Percentiles rank a stretch among this genome's conserved stretches.
Conservation (phyloP, 2,113 vertebrate species). For the Girardinichthys multiradiatus region DNA sequence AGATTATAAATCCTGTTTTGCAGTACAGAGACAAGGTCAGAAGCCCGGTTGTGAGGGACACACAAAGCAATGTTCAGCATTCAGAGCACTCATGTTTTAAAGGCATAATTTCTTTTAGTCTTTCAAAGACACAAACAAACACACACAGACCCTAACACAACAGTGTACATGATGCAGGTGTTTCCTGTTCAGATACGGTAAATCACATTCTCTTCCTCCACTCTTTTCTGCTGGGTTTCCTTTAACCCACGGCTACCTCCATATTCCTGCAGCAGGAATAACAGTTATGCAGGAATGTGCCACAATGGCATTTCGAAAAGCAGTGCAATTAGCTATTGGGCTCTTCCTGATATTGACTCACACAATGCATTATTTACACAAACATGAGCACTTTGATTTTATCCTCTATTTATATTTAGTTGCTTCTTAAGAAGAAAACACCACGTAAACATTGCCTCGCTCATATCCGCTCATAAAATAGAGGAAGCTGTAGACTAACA, state of each 20-base stretch:
- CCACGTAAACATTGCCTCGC: constrained; percentile 1
- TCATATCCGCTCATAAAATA: constrained; percentile 10
- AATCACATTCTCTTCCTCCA: constrained; percentile 67
- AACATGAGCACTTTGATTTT: not conserved
- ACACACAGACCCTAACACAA: constrained; percentile 2
- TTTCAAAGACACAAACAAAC: constrained; percentile 25
- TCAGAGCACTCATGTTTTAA: constrained; percentile 13
- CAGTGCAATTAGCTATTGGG: not conserved
- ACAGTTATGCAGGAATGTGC: constrained; percentile 9
- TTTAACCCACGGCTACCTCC: constrained; percentile 42
- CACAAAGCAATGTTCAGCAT: constrained; percentile 17
- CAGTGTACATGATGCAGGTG: constrained; percentile 59
- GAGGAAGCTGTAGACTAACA: constrained; percentile 24
- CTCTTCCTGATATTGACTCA: not conserved
- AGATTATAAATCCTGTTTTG: constrained; percentile 12
- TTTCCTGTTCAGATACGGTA: constrained; percentile 70
- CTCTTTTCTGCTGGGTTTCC: constrained; percentile 63
- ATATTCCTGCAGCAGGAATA: constrained; percentile 33
- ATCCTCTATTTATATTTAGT: not conserved
- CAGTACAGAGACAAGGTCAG: constrained; percentile 23
- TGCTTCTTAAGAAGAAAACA: constrained; percentile 10
- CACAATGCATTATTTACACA: constrained; percentile 5
- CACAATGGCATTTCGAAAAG: constrained; percentile 25
- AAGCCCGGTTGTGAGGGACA: constrained; percentile 9
- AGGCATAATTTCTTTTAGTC: constrained; percentile 4